Percentiles rank a stretch among this genome's conserved stretches.
Evolutionary conservation across 2,797 vertebrate species (phyloP).

Genomic region (Anguilla marmorata): DNA sequence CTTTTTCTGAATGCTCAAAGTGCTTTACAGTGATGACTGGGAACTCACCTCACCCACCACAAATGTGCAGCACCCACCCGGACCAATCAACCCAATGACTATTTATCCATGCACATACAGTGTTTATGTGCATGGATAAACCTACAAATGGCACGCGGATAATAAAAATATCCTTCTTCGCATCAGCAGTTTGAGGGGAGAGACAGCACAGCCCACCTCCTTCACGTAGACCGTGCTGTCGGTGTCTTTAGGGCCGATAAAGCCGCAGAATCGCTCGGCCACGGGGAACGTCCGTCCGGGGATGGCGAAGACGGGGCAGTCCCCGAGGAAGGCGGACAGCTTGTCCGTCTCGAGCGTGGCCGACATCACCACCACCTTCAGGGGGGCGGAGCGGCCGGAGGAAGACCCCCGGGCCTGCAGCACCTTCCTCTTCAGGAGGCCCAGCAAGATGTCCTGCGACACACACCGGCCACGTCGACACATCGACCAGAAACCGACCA

Average conservation of each 20-base stretch:
- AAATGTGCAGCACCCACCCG: too few relatives aligned
- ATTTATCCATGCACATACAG: too few relatives aligned
- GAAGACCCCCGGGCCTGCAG: slow-evolving; percentile 58
- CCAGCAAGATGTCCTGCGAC: slow-evolving; percentile 90
- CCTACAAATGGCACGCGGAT: not conserved
- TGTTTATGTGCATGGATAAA: too few relatives aligned
- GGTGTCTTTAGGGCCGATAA: slow-evolving; percentile 85
- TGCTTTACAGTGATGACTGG: too few relatives aligned
- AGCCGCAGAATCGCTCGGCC: slow-evolving; percentile 83
- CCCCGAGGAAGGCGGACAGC: slow-evolving; percentile 83
- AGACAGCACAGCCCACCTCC: slow-evolving; percentile 75
- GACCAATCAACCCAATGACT: not conserved
- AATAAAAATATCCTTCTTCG: not conserved
- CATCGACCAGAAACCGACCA: not conserved
- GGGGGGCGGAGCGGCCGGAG: slow-evolving; percentile 64
- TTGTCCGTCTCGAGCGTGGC: slow-evolving; percentile 93
- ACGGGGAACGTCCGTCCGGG: slow-evolving; percentile 92
- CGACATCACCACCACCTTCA: slow-evolving; percentile 96
- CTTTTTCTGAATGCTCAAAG: too few relatives aligned
- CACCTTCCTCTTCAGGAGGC: slow-evolving; percentile 87
- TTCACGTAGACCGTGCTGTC: slow-evolving; percentile 86
- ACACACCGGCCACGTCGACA: slow-evolving; percentile 11
- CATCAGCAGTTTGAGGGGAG: not conserved
- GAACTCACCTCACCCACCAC: too few relatives aligned
- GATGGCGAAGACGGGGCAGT: slow-evolving; percentile 85